Percentiles rank a stretch among this genome's conserved stretches.
Conservation (phyloP, 2,797 vertebrate genomes). For the Ctenosaura bakeri region DNA sequence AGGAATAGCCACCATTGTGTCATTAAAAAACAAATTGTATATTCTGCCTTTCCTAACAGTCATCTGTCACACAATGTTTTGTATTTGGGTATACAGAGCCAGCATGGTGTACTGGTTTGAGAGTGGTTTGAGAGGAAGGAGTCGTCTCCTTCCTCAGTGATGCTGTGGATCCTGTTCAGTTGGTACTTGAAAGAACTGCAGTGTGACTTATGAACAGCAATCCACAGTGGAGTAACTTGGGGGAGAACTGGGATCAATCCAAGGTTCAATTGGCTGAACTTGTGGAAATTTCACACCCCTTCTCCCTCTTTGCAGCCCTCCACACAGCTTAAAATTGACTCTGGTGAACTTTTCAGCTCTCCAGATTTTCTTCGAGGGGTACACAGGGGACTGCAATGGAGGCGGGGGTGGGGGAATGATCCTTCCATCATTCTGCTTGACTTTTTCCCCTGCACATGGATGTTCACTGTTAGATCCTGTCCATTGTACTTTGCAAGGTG, state of each 20-base stretch:
- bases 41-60: background rate
- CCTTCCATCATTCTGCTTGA: too few relatives aligned
- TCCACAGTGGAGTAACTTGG: background rate
- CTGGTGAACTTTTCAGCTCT: background rate
- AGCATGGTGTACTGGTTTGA: background rate
- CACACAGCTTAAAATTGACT: background rate
- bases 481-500: background rate
- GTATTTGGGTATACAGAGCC: background rate
- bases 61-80: background rate
- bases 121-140: background rate
- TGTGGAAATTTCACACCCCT: background rate
- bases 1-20: constrained; percentile 16
- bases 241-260: background rate
- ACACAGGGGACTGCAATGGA: too few relatives aligned
- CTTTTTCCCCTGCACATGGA: too few relatives aligned
- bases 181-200: background rate
- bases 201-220: background rate
- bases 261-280: background rate
- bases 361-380: background rate
- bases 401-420: too few relatives aligned
- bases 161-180: too few relatives aligned
- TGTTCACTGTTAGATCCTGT: too few relatives aligned
- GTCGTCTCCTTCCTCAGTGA: background rate
- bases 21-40: background rate
- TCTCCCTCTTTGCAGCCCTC: background rate